Conservation (phyloP, 2,888 invertebrate genomes). For the Emmelina monodactyla region DNA sequence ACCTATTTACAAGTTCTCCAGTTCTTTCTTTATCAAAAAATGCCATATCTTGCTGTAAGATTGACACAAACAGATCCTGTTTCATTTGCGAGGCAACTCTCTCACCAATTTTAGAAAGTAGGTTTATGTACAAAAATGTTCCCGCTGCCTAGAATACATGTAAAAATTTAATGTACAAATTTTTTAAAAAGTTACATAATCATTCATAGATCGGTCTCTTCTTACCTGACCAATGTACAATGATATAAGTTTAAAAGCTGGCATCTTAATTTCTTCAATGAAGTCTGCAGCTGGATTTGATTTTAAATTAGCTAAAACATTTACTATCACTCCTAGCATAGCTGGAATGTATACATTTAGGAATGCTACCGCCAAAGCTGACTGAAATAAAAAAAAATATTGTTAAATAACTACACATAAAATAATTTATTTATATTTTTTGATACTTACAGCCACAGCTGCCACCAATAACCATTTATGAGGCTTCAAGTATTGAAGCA, state of each 20-base stretch:
- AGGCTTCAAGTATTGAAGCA: constrained; percentile 76
- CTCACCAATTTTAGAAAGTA: constrained; percentile 89
- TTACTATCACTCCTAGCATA: constrained; percentile 82
- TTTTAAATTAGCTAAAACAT: constrained; percentile 60
- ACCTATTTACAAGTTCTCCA: constrained; percentile 91
- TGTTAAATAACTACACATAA: neutral
- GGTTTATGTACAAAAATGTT: constrained; percentile 89
- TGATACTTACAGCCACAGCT: constrained; percentile 77
- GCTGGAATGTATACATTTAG: constrained; percentile 91
- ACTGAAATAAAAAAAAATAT: constrained; percentile 65
- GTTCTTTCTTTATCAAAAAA: constrained; percentile 93
- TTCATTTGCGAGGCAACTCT: constrained; percentile 83
- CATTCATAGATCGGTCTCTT: no score
- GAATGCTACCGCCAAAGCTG: constrained; percentile 85
- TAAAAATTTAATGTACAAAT: neutral
- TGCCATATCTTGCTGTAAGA: constrained; percentile 85
- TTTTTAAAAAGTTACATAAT: no score
- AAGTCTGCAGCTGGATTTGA: constrained; percentile 48
- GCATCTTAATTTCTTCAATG: constrained; percentile 68
- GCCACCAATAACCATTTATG: constrained; percentile 79
- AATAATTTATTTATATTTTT: neutral
- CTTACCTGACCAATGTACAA: constrained; percentile 79
- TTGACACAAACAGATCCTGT: constrained; percentile 80
- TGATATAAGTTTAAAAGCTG: constrained; percentile 71
- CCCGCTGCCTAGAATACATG: constrained; percentile 71